Evolutionary conservation across 2,797 vertebrate genomes (phyloP).

Genomic region (Limosa lapponica): DNA sequence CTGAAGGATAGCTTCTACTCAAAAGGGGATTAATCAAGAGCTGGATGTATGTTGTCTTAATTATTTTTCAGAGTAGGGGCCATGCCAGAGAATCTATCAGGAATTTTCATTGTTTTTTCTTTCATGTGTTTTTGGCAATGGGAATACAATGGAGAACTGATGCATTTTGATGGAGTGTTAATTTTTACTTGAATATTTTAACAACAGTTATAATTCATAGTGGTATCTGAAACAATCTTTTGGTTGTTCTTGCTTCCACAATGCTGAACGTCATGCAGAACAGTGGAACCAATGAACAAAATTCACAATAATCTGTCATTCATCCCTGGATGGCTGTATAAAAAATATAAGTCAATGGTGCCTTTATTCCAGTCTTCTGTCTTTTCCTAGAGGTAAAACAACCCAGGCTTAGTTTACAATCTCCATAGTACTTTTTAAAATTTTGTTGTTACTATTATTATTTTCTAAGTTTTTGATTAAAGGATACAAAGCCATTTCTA

Average conservation of each 20-base stretch:
- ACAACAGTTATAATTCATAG: background rate
- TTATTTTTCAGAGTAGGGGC: background rate
- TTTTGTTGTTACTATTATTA: background rate
- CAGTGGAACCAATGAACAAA: background rate
- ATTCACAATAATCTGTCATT: background rate
- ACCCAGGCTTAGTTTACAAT: background rate
- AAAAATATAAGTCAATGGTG: background rate
- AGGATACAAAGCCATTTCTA: background rate
- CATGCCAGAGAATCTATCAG: background rate
- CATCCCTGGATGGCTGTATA: background rate
- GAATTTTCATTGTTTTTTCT: background rate
- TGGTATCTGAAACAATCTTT: background rate
- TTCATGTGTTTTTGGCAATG: background rate
- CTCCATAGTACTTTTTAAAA: background rate
- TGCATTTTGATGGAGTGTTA: background rate
- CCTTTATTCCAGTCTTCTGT: background rate
- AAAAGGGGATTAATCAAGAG: background rate
- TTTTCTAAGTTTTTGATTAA: background rate
- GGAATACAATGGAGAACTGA: background rate
- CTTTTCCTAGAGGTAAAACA: background rate
- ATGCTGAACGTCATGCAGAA: background rate
- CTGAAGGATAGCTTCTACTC: background rate
- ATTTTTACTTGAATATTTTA: background rate
- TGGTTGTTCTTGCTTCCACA: background rate
- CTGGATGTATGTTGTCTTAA: accelerated